These are phyloP conservation scores for Drosophila histrio DNA, from an alignment of 2,888 invertebrate species.

Conservation along the genomic window DNA sequence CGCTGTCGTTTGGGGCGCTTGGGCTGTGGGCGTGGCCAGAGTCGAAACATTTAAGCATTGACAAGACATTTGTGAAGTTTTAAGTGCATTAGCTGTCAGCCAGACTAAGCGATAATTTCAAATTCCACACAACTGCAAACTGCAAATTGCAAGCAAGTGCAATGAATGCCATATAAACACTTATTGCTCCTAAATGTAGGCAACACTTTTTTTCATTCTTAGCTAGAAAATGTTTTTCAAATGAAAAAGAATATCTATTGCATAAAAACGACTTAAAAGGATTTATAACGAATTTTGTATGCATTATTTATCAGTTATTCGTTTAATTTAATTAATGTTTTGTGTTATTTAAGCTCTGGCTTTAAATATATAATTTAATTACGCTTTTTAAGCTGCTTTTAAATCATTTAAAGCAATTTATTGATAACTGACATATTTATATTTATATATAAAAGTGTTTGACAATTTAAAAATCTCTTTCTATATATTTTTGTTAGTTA, in stretches of 20 bases:
- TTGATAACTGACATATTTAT: too few species aligned
- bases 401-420: too few species aligned
- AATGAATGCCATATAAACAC: conserved; percentile 9
- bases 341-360: too few species aligned
- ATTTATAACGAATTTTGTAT: neutral
- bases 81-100: conserved; percentile 78
- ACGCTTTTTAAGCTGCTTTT: too few species aligned
- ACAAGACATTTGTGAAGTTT: conserved; percentile 79
- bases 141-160: conserved; percentile 18
- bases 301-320: neutral
- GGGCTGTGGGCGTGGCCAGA: conserved; percentile 41
- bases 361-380: too few species aligned
- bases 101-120: conserved; percentile 45
- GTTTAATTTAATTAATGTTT: neutral
- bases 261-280: neutral
- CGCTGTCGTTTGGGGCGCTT: conserved; percentile 54
- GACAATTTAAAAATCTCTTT: too few species aligned
- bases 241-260: neutral
- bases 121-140: conserved; percentile 20
- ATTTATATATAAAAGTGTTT: too few species aligned
- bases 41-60: conserved; percentile 71
- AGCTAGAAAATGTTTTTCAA: neutral
- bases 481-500: too few species aligned
- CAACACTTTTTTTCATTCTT: conserved; percentile 24
- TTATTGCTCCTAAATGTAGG: conserved; percentile 40